Conservation (phyloP, 2,797 vertebrate species). For the Poecilia velifera region DNA sequence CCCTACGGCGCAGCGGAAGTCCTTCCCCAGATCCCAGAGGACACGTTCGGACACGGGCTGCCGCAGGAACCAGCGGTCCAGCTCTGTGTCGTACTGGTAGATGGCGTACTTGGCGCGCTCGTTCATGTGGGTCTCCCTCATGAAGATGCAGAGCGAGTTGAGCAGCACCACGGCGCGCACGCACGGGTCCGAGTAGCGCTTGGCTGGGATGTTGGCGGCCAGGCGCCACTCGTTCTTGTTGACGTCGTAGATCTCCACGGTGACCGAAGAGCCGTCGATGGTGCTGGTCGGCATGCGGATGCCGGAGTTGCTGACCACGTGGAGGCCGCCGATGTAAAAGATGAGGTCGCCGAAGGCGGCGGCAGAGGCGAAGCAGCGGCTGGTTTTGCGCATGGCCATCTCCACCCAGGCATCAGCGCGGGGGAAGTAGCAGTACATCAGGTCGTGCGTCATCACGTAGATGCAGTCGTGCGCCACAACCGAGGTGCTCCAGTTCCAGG, state of each 20-base stretch:
- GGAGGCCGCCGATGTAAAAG: constrained; percentile 96
- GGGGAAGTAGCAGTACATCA: constrained; percentile 97
- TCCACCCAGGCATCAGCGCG: constrained; percentile 95
- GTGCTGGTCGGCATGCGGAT: constrained; percentile 89
- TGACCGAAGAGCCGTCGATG: constrained; percentile 91
- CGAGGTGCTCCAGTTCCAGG: constrained; percentile 95
- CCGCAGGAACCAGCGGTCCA: constrained; percentile 92
- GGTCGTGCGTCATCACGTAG: constrained; percentile 94
- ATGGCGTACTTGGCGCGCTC: constrained; percentile 95
- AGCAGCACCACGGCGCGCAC: constrained; percentile 93
- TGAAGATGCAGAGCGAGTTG: constrained; percentile 92
- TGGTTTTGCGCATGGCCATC: constrained; percentile 95
- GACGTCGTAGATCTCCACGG: constrained; percentile 95
- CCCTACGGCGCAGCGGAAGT: constrained; percentile 95
- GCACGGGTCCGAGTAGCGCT: constrained; percentile 93
- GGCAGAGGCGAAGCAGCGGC: constrained; percentile 94
- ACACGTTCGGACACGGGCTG: constrained; percentile 95
- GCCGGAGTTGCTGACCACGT: constrained; percentile 92
- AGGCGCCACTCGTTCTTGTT: constrained; percentile 95
- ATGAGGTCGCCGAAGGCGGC: constrained; percentile 93
- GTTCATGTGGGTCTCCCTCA: constrained; percentile 94
- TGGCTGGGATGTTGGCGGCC: constrained; percentile 94
- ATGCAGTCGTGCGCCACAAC: constrained; percentile 93
- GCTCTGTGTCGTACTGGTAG: constrained; percentile 92
- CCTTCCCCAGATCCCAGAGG: constrained; percentile 96